These are phyloP conservation scores for Beaufortia kweichowensis DNA, from an alignment of 2,113 vertebrate species.

Conservation along the genomic window DNA sequence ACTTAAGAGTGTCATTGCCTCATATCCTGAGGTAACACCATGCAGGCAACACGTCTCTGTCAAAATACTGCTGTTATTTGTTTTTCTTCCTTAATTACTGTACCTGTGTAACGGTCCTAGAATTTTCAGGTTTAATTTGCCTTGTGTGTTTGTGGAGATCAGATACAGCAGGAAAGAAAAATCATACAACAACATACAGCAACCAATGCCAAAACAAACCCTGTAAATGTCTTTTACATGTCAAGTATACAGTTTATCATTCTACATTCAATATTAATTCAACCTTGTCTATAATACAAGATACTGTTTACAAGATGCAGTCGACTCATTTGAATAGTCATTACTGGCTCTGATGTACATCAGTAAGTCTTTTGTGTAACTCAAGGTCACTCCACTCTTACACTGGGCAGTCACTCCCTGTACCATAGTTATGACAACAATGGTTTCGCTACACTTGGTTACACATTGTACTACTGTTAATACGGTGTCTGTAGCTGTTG, in stretches of 20 bases:
- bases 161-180: not conserved
- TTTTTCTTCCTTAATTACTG: not conserved
- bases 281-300: slow-evolving; percentile 25
- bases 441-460: not conserved
- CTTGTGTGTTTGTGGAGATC: not conserved
- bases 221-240: not conserved
- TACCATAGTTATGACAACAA: not conserved
- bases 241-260: not conserved
- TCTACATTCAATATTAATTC: not conserved
- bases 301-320: slow-evolving; percentile 27
- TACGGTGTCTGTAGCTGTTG: not conserved
- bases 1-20: not conserved
- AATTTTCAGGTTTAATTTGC: not conserved
- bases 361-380: not conserved
- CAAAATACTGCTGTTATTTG: not conserved
- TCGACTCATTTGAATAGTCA: not conserved
- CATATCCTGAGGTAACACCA: slow-evolving; percentile 5
- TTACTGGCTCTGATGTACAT: not conserved
- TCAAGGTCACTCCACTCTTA: slow-evolving; percentile 6
- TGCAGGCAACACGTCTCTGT: not conserved
- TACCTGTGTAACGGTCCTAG: not conserved
- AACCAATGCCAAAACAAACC: slow-evolving; percentile 1
- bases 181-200: not conserved
- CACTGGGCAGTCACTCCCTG: not conserved
- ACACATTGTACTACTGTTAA: not conserved